These are phyloP conservation scores for Pseudomyrmex cubaensis DNA, from an alignment of 1,140 invertebrate species.

Conservation along the genomic window DNA sequence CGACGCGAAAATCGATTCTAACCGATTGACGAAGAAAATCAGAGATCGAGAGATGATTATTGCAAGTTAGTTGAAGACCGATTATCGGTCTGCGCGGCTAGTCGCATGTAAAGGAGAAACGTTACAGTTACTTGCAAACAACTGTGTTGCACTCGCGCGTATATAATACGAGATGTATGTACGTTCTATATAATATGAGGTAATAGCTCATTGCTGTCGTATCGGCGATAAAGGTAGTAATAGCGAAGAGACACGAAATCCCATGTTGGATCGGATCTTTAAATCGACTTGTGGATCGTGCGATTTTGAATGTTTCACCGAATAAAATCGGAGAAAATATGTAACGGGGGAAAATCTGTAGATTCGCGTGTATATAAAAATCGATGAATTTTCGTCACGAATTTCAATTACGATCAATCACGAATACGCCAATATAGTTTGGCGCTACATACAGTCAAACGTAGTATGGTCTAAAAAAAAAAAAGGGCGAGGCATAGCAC, in stretches of 20 bases:
- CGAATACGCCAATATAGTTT: too few species aligned
- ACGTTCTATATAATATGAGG: slow-evolving; percentile 54
- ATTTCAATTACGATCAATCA: too few species aligned
- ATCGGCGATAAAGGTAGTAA: slow-evolving; percentile 24
- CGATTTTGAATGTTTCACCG: background rate
- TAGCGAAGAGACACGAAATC: slow-evolving; percentile 2
- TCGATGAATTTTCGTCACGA: too few species aligned
- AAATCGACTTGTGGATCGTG: slow-evolving; percentile 27
- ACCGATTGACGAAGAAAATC: slow-evolving; percentile 16
- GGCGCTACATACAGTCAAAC: too few species aligned
- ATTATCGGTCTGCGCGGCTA: slow-evolving; percentile 41
- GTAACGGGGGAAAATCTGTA: too few species aligned
- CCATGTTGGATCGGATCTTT: slow-evolving; percentile 14
- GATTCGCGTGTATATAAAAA: background rate
- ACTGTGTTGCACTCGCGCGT: slow-evolving; percentile 55
- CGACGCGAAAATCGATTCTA: slow-evolving; percentile 20
- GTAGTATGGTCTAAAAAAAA: background rate
- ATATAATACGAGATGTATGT: slow-evolving; percentile 56
- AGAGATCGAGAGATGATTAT: slow-evolving; percentile 33
- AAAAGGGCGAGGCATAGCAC: background rate
- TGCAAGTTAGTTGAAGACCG: slow-evolving; percentile 16
- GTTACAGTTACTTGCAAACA: slow-evolving; percentile 65
- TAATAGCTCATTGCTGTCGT: slow-evolving; percentile 53
- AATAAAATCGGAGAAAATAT: too few species aligned
- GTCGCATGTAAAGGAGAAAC: slow-evolving; percentile 45